A percentile compares a stretch with the other conserved stretches of the same genome.
Evolutionary conservation across 1,140 invertebrate genomes (phyloP).

Genomic region (Drosophila subobscura): DNA sequence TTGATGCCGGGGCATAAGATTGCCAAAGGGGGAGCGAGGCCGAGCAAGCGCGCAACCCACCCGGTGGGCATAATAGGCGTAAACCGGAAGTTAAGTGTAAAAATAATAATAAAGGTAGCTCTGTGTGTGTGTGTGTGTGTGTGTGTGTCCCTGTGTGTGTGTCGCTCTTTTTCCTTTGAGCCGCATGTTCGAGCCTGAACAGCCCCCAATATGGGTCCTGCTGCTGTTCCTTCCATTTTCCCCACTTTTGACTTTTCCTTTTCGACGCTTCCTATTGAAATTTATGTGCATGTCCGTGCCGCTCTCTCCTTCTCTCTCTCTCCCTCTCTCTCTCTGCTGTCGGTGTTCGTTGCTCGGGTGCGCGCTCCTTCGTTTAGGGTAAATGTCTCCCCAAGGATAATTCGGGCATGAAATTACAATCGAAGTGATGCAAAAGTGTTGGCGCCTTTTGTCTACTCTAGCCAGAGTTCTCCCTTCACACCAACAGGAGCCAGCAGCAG

Average conservation of each 20-base stretch:
- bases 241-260: constrained; percentile 63
- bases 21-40: background rate
- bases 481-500: constrained; percentile 35
- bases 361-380: constrained; percentile 56
- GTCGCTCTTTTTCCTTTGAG: no score
- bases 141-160: no score
- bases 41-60: background rate
- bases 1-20: constrained; percentile 55
- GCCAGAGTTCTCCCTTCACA: constrained; percentile 11
- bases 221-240: background rate
- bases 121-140: no score
- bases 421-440: constrained; percentile 73
- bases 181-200: no score
- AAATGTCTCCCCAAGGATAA: constrained; percentile 79
- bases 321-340: constrained; percentile 5
- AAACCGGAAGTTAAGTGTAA: constrained; percentile 82
- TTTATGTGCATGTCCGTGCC: constrained; percentile 44
- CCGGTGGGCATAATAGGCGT: constrained; percentile 68
- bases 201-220: no score
- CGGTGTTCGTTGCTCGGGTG: constrained; percentile 10
- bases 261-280: constrained; percentile 59
- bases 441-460: constrained; percentile 58
- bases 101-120: constrained; percentile 76
- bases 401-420: constrained; percentile 80
- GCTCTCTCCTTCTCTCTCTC: background rate